phyloP scores from a whole-genome alignment of 2,113 vertebrate species.

The Anser cygnoides region DNA sequence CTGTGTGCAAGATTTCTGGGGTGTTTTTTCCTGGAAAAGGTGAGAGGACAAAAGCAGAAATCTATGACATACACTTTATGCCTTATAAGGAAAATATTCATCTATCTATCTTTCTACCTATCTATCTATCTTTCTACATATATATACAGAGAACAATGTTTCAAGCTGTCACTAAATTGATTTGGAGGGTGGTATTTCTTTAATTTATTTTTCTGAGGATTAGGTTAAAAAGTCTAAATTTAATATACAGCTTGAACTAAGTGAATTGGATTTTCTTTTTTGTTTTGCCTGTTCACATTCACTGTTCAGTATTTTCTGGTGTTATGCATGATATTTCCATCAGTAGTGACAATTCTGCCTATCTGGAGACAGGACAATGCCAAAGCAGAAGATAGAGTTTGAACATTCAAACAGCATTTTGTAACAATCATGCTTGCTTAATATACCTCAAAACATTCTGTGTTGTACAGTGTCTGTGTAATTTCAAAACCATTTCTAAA shows the following conservation, averaged over 20 bases:
- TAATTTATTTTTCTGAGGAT: constrained; percentile 10
- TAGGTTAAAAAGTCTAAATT: constrained; percentile 27
- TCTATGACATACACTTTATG: constrained; percentile 48
- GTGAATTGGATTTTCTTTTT: constrained; percentile 2
- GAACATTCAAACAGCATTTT: background rate
- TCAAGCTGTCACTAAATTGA: constrained; percentile 33
- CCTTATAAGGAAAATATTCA: constrained; percentile 41
- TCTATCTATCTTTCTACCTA: background rate
- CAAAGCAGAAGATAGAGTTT: background rate
- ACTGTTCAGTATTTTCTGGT: constrained; percentile 23
- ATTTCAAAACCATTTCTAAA: constrained; percentile 30
- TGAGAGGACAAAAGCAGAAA: constrained; percentile 72
- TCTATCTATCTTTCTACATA: background rate
- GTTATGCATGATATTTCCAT: constrained; percentile 42
- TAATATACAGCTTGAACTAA: background rate
- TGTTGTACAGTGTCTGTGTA: background rate
- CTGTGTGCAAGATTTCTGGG: constrained; percentile 73
- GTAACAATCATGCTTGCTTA: constrained; percentile 18
- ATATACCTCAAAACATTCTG: background rate
- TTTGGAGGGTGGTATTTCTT: constrained; percentile 36
- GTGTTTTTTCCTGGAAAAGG: constrained; percentile 74
- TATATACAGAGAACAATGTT: constrained; percentile 20
- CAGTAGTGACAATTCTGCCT: background rate
- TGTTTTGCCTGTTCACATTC: constrained; percentile 16
- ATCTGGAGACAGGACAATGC: background rate